Conservation (phyloP, 2,888 invertebrate genomes). For the Clitarchus hookeri region DNA sequence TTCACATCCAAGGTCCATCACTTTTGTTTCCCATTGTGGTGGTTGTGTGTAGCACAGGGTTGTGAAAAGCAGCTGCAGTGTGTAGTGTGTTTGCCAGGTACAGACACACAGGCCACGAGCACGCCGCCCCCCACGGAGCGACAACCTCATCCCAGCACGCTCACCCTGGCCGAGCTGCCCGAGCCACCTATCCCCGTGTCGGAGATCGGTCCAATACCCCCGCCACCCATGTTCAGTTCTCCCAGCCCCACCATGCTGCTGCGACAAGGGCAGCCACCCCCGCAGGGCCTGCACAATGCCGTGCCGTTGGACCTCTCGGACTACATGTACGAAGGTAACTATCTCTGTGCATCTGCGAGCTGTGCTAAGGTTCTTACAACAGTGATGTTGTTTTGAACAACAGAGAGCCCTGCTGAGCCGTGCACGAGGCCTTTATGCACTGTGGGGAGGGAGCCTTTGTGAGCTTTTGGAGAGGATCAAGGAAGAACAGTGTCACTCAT, state of each 20-base stretch:
- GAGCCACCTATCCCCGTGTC: conserved; percentile 91
- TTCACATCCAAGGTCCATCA: too few species aligned
- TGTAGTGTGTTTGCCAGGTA: not conserved
- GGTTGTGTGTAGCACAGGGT: too few species aligned
- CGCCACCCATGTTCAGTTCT: conserved; percentile 95
- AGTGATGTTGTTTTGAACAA: too few species aligned
- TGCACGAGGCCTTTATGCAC: too few species aligned
- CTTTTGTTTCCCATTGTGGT: too few species aligned
- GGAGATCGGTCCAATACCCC: conserved; percentile 91
- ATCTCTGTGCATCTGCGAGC: not conserved
- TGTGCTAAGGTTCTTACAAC: too few species aligned
- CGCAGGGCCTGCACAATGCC: conserved; percentile 47
- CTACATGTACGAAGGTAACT: conserved; percentile 69
- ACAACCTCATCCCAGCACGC: conserved; percentile 45
- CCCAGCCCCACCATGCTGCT: conserved; percentile 41
- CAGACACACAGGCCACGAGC: conserved; percentile 23
- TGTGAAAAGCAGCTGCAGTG: not conserved
- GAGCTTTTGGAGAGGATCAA: too few species aligned
- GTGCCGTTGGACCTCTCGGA: conserved; percentile 56
- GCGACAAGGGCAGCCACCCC: conserved; percentile 40
- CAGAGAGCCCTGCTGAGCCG: too few species aligned
- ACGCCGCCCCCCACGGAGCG: conserved; percentile 55
- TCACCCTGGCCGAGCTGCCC: conserved; percentile 84
- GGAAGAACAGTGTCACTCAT: too few species aligned
- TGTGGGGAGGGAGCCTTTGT: too few species aligned